Base-by-base conservation (phyloP, 2,113 vertebrate genomes). In the Globicephala melas region DNA sequence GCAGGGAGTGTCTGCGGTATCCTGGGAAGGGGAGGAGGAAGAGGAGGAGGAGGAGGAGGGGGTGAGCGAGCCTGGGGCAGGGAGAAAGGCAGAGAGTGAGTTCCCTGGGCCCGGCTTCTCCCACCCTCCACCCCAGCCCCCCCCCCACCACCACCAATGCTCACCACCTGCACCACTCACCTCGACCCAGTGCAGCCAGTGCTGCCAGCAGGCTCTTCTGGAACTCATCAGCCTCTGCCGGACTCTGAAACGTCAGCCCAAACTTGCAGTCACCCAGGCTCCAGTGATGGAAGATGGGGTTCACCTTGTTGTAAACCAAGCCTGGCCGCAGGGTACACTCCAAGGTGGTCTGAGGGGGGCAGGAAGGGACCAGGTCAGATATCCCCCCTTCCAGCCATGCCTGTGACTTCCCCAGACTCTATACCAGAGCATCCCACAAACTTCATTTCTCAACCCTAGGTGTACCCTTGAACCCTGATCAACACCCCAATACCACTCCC, bases 281-380 rank as follows among this genome's bases (percentile, higher is more conserved):
- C 99, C 99, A 99, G 97, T 99, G 99, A 98, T 99, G 99, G 98
- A 99, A 99, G 98, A 99, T 99, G 97, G 99, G 99, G 98, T 99
- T 99, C 97, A 99, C 99, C 98, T 99, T 99, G 98, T 99, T 99
- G 98, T 99, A 99, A 96, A 99, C 99, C 86, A 99, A 97, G 85
- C 99, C 99, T 97, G 98, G 99, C 98, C 99, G 99, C 96, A 99
- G 98, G 4, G 98, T 95, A 80, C 99, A 99, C 97, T 99, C 99
- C 98, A 99, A 96, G 97, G 99, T 99, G 3, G 99, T 99, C 99
- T 99, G 94, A 76, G 97, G 38, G 94, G 94, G 89, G 97, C 97
- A 92, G 96, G 53, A 79, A 73, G 73, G 62, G n/a, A 38, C 25
- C 58, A 68, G 81, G 47, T 96, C 55, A 96, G 33, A 50, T 6